Conservation (phyloP, 2,113 vertebrate genomes). For the Meleagris gallopavo region DNA sequence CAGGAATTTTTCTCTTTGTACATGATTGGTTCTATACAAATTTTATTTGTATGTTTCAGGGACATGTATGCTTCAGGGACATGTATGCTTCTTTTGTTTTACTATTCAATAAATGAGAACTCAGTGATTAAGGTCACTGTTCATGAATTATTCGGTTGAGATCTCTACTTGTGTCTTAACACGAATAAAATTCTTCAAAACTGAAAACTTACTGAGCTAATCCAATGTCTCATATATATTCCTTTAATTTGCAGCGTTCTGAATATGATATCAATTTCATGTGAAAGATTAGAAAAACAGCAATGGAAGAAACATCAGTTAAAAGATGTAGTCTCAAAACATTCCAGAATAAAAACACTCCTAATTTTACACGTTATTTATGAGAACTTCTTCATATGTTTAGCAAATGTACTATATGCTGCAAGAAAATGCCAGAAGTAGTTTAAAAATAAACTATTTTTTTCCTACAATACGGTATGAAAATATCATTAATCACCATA, state of each 20-base stretch:
- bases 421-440: conserved; percentile 43
- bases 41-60: not conserved
- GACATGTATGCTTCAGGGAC: not conserved
- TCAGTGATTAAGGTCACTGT: not conserved
- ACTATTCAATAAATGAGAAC: not conserved
- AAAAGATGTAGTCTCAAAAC: conserved; percentile 31
- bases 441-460: conserved; percentile 57
- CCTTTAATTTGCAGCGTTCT: not conserved
- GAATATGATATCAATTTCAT: conserved; percentile 26
- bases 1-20: not conserved
- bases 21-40: not conserved
- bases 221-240: not conserved
- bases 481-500: conserved; percentile 53
- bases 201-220: not conserved
- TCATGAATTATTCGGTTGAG: not conserved
- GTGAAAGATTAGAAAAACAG: conserved; percentile 33
- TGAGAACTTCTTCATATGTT: conserved; percentile 54
- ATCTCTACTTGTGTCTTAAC: not conserved
- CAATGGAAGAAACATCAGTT: not conserved
- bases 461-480: conserved; percentile 7
- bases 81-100: not conserved
- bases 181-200: not conserved
- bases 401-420: conserved; percentile 47
- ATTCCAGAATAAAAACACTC: conserved; percentile 54
- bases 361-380: conserved; percentile 56